Evolutionary conservation across 64 coral and sea anemone species (phyloP).

Genomic region (Dendronephthya gigantea): DNA sequence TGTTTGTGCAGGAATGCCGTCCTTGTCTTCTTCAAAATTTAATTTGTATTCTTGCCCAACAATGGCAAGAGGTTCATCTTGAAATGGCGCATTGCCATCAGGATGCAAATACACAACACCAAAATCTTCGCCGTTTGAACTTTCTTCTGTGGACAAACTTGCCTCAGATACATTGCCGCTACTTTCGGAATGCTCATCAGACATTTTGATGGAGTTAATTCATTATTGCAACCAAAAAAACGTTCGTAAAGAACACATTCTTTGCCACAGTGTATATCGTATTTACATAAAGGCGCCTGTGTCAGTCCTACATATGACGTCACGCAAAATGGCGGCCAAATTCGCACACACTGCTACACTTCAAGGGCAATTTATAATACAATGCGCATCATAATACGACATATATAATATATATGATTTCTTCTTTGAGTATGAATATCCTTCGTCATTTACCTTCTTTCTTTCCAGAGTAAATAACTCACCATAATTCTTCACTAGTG

Average conservation of each 20-base stretch:
- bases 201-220: neutral
- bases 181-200: neutral
- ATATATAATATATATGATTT: neutral
- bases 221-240: neutral
- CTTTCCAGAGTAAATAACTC: slow-evolving; percentile 12
- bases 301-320: neutral
- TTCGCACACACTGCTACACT: neutral
- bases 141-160: neutral
- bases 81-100: neutral
- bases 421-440: slow-evolving; percentile 29
- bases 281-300: neutral
- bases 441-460: slow-evolving; percentile 24
- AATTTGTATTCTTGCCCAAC: neutral
- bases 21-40: neutral
- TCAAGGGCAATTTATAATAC: neutral
- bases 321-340: neutral
- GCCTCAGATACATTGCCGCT: neutral
- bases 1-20: neutral
- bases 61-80: neutral
- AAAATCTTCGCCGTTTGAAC: neutral
- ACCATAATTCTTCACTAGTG: slow-evolving; percentile 11
- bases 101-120: neutral
- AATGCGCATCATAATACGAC: neutral
- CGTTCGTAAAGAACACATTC: neutral
- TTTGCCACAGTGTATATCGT: neutral